phyloP scores from a whole-genome alignment of 2,797 vertebrate species.

The Takifugu ocellatus region DNA sequence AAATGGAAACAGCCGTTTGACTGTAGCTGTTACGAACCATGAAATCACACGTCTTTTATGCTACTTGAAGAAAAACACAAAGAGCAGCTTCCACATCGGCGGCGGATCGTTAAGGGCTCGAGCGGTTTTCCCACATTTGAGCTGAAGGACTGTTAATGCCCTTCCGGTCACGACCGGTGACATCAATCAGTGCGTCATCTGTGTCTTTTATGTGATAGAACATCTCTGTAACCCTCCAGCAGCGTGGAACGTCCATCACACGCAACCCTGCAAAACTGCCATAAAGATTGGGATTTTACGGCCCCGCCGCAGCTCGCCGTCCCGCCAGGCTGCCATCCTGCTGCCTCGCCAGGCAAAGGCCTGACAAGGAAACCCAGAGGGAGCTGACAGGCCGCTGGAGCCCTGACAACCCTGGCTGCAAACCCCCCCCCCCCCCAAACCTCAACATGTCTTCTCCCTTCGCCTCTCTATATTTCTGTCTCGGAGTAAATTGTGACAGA shows the following conservation, averaged over 20 bases:
- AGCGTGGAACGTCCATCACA: constrained; percentile 24
- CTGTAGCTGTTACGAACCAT: background rate
- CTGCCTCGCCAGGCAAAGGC: constrained; percentile 34
- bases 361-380: constrained; percentile 47
- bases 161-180: constrained; percentile 8
- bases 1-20: constrained; percentile 1
- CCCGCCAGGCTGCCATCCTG: constrained; percentile 31
- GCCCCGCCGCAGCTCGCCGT: constrained; percentile 40
- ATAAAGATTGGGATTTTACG: constrained; percentile 42
- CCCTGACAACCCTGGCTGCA: constrained; percentile 60
- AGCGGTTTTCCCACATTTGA: too few species aligned
- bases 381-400: constrained; percentile 59
- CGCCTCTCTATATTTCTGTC: constrained; percentile 31
- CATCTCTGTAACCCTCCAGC: constrained; percentile 17
- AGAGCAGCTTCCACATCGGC: constrained; percentile 9
- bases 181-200: constrained; percentile 11
- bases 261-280: constrained; percentile 33
- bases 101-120: too few species aligned
- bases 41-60: background rate
- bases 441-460: constrained; percentile 48
- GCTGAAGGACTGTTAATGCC: constrained; percentile 1
- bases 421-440: constrained; percentile 36
- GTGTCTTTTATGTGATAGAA: constrained; percentile 20
- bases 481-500: constrained; percentile 60
- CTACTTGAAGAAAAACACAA: constrained; percentile 8